These are phyloP conservation scores for Penaeus monodon DNA, from an alignment of 2,888 invertebrate genomes.

Conservation along the genomic window DNA sequence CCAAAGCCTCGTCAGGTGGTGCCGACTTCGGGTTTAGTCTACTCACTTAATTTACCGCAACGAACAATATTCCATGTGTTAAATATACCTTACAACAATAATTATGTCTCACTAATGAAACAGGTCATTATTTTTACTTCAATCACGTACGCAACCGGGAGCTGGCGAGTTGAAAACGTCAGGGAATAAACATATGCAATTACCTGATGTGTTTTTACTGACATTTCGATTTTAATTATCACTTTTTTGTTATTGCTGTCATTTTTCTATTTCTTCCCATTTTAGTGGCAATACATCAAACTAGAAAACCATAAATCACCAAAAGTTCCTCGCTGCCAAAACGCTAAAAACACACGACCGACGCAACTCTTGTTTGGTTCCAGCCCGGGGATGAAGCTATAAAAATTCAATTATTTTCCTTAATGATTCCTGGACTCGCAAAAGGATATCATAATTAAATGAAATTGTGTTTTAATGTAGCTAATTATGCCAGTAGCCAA, in stretches of 20 bases:
- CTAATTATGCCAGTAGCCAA: too few species aligned
- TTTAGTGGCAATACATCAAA: conserved; percentile 17
- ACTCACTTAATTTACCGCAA: conserved; percentile 55
- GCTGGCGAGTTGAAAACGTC: conserved; percentile 17
- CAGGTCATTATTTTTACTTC: conserved; percentile 48
- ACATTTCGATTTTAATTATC: conserved; percentile 32
- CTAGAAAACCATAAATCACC: not conserved
- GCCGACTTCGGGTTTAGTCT: conserved; percentile 6
- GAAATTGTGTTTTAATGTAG: too few species aligned
- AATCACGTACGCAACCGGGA: conserved; percentile 33
- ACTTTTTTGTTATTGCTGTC: conserved; percentile 19
- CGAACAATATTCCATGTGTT: conserved; percentile 51
- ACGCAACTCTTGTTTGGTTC: too few species aligned
- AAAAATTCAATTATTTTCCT: too few species aligned
- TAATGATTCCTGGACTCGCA: too few species aligned
- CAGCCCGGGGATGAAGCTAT: too few species aligned
- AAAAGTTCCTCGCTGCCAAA: too few species aligned
- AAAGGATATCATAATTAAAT: too few species aligned
- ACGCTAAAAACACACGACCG: too few species aligned
- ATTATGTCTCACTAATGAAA: conserved; percentile 57
- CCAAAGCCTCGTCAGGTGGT: not conserved
- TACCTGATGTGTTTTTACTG: conserved; percentile 26
- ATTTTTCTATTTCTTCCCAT: too few species aligned
- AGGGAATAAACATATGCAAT: conserved; percentile 24
- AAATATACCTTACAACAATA: conserved; percentile 54